Evolutionary conservation across 2,888 invertebrate species (phyloP), one percentile per base, ranked within the genome.

Genomic region (Tetheella fluctuosa): DNA sequence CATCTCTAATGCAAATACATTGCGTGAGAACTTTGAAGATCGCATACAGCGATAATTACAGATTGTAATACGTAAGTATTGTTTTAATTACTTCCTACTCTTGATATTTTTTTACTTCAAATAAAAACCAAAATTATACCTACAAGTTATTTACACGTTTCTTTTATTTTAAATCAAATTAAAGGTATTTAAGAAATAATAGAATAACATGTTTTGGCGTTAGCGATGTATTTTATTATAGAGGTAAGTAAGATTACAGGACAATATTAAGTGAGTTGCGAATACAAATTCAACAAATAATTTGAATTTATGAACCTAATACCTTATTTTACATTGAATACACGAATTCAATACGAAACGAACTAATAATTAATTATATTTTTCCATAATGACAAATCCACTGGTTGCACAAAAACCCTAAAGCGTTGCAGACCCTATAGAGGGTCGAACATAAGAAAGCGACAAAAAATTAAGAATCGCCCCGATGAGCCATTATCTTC

Each of bases 401-500:
- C 74, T 79, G 77, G 83, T 84, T 86, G 86, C 85, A 90, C 87
- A 91, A 92, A 88, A 88, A 84, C 90, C 91, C 90, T 89, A 83
- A 89, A 91, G 90, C 91, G 86, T 85, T 85, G 83, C 82, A 82
- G 83, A 79, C 87, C 86, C 84, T 86, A 88, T 88, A 88, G 88
- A 90, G 88, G 88, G 90, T 86, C 77, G 74, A 66, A 70, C 73
- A 77, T 80, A 90, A 91, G 89, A 86, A 89, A 85, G 84, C 86
- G 78, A 88, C 86, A 90, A 91, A 91, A 91, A 91, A 91, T 90
- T 91, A 89, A 89, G 89, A 92, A 91, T 93, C 91, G 89, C 90
- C 90, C 90, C 92, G 93, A 92, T 92, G 89, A 86, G 88, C 90
- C 83, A 92, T 93, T 93, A 93, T 93, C 93, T 91, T 90, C 80